Base-by-base conservation (phyloP, 2,113 vertebrate genomes). In the Calyptomena viridis region DNA sequence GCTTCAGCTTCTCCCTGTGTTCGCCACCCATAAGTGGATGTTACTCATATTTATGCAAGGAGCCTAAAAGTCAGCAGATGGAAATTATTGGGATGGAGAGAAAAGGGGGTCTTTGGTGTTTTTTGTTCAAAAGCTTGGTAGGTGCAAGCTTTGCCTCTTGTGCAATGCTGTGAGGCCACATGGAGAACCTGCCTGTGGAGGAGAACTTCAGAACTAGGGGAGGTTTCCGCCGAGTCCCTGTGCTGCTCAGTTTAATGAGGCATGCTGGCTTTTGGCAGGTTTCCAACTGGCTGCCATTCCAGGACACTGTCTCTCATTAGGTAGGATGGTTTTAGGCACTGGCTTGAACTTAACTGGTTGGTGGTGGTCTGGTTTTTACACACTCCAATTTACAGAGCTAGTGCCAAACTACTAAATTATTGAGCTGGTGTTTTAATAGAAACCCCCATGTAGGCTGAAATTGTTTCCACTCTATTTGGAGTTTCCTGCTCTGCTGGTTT, bases 401-500 rank as follows among this genome's bases (percentile, higher is more conserved):
- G 39, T 0, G 33, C 89, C 84, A 44, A 73, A 37, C 56, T 80
- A 88, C 83, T 69, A 81, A 95, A 58, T 85, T 93, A 76, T 92
- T 85, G 62, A 76, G 60, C 73, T 69, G 33, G 46, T 39, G 47
- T 89, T 96, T 96, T 92, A 96, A 94, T 84, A 60, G 88, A 94
- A 94, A 83, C 80, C 68, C 90, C 84, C 89, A 49, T 37, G 67
- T 88, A 90, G 52, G 74, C 53, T 78, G 81, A 89, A 89, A 78
- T 91, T 76, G 89, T 92, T 95, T 96, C 94, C 86, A 93, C 84
- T 42, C 69, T 88, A 56, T 87, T 94, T 90, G 79, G 76, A 89
- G 84, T 90, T 94, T 90, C 94, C 90, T 94, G 87, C 53, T 92
- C 84, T 82, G 74, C 53, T 93, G 77, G n/a, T 49, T 90, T 87